These are phyloP conservation scores for Sphaeramia orbicularis DNA, from an alignment of 2,797 vertebrate species.

Conservation along the genomic window DNA sequence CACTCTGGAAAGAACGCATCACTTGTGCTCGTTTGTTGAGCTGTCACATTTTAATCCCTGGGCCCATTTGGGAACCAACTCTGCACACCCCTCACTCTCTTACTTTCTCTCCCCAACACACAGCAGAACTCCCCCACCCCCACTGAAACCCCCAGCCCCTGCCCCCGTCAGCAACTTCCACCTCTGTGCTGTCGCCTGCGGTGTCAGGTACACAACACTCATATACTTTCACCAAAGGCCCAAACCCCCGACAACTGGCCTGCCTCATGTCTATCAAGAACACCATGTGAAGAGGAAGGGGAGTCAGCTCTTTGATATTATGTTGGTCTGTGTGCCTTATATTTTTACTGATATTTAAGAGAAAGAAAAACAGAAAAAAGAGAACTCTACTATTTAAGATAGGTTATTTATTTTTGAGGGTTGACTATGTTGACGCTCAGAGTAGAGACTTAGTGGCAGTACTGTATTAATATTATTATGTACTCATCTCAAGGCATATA, in stretches of 20 bases:
- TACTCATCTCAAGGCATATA: slow-evolving; percentile 99
- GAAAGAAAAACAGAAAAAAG: slow-evolving; percentile 52
- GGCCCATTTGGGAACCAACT: slow-evolving; percentile 90
- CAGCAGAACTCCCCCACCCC: slow-evolving; percentile 8
- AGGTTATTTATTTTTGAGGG: slow-evolving; percentile 97
- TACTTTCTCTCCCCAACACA: slow-evolving; percentile 39
- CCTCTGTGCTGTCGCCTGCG: slow-evolving; percentile 83
- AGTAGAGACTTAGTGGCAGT: slow-evolving; percentile 94
- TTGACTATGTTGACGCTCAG: slow-evolving; percentile 95
- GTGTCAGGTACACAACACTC: slow-evolving; percentile 68
- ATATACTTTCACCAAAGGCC: slow-evolving; percentile 63
- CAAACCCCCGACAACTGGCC: slow-evolving; percentile 63
- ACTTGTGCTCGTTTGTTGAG: slow-evolving; percentile 96
- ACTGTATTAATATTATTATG: slow-evolving; percentile 97
- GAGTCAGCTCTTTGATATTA: slow-evolving; percentile 77
- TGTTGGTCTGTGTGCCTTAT: slow-evolving; percentile 95
- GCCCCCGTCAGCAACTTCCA: slow-evolving; percentile 94
- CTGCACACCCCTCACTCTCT: slow-evolving; percentile 48
- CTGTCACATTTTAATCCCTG: slow-evolving; percentile 95
- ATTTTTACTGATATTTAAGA: slow-evolving; percentile 96
- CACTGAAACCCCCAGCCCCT: slow-evolving; percentile 24
- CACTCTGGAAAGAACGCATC: slow-evolving; percentile 97
- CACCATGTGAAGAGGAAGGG: slow-evolving; percentile 57
- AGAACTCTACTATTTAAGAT: slow-evolving; percentile 87
- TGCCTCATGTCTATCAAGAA: slow-evolving; percentile 82